Conservation (phyloP, 2,113 vertebrate genomes). For the Thalassoma bifasciatum region DNA sequence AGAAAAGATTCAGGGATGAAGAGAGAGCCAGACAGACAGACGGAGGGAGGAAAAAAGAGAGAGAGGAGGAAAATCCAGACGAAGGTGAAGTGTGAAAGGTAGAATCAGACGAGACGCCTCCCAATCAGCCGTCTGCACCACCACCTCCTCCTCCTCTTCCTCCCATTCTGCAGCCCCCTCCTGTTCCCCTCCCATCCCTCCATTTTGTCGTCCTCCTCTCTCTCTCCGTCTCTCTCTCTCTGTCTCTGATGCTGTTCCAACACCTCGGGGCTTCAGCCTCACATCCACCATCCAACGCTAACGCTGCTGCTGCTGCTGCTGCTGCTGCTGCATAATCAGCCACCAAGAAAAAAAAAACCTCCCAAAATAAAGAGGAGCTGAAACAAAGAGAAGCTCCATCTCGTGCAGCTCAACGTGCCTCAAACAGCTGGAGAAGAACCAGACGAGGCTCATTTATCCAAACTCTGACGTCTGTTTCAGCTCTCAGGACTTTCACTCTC, state of each 20-base stretch:
- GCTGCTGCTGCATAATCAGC: slow-evolving; percentile 47
- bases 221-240: too few relatives aligned
- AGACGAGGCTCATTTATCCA: background rate
- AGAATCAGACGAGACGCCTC: slow-evolving; percentile 24
- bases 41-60: too few relatives aligned
- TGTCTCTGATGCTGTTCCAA: slow-evolving; percentile 67
- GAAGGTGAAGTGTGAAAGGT: background rate
- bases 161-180: slow-evolving; percentile 18
- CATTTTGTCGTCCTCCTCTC: slow-evolving; percentile 71
- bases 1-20: background rate
- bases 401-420: slow-evolving; percentile 32
- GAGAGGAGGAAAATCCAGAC: slow-evolving; percentile 4
- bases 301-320: background rate
- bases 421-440: background rate
- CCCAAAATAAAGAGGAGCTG: slow-evolving; percentile 24
- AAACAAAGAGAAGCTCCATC: slow-evolving; percentile 35
- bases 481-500: too few relatives aligned
- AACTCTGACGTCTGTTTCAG: background rate
- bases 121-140: slow-evolving; percentile 60
- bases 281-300: slow-evolving; percentile 46
- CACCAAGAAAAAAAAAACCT: slow-evolving; percentile 12
- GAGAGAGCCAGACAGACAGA: background rate
- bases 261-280: slow-evolving; percentile 65
- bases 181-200: slow-evolving; percentile 38
- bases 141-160: slow-evolving; percentile 10